Evolutionary conservation across 1,140 invertebrate genomes (phyloP).

Genomic region (Drosophila kanapiae): DNA sequence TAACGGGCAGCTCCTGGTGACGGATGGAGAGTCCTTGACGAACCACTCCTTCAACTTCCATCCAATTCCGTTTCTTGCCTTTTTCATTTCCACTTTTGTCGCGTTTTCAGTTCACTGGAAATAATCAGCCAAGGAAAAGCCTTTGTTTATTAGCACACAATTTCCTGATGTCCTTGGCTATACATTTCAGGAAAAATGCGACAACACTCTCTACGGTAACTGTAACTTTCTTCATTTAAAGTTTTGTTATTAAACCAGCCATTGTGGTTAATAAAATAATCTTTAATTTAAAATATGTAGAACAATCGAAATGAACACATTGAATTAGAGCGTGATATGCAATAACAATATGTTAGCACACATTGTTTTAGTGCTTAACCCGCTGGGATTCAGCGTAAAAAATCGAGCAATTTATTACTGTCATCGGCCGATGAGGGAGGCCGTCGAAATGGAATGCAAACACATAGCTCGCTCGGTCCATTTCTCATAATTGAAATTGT

Average conservation of each 20-base stretch:
- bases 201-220: background rate
- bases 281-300: conserved; percentile 1
- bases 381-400: conserved; percentile 22
- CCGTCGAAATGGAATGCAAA: conserved; percentile 59
- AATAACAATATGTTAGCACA: conserved; percentile 14
- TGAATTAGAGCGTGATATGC: conserved; percentile 19
- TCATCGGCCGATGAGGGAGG: conserved; percentile 26
- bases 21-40: conserved; percentile 8
- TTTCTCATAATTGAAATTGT: conserved; percentile 62
- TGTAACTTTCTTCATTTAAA: background rate
- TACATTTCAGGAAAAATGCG: background rate
- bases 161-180: conserved; percentile 12
- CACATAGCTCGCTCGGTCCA: conserved; percentile 43
- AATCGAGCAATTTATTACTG: conserved; percentile 40
- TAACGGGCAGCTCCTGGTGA: conserved; percentile 9
- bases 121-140: conserved; percentile 62
- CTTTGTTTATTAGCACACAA: conserved; percentile 62
- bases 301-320: background rate
- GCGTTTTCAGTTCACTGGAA: conserved; percentile 62
- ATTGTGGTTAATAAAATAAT: background rate
- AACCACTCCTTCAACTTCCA: conserved; percentile 7
- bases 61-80: conserved; percentile 8
- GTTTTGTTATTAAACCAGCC: background rate
- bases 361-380: conserved; percentile 20
- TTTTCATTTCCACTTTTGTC: conserved; percentile 39